phyloP scores from a whole-genome alignment of 2,888 invertebrate species.

The Tyria jacobaeae region DNA sequence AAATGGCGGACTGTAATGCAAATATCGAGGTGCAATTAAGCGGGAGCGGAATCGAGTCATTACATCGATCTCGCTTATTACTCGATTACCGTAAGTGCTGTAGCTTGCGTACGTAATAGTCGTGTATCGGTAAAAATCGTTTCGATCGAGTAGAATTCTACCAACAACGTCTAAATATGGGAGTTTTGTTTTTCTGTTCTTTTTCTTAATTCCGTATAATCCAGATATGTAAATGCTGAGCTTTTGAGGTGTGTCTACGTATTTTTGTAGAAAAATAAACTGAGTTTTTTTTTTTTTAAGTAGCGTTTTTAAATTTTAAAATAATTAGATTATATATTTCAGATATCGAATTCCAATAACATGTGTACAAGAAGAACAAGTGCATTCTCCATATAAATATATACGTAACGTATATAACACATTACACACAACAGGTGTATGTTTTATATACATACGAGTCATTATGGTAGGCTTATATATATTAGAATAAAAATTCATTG shows the following conservation, averaged over 20 bases:
- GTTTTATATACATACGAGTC: too few species aligned
- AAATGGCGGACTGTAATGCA: constrained; percentile 46
- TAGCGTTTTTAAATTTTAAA: too few species aligned
- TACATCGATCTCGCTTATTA: constrained; percentile 56
- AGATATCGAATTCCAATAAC: too few species aligned
- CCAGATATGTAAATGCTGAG: background rate
- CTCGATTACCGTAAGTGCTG: constrained; percentile 53
- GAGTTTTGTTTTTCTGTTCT: background rate
- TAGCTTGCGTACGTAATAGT: constrained; percentile 49
- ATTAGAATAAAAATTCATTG: too few species aligned
- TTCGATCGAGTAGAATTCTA: constrained; percentile 33
- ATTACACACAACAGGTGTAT: too few species aligned
- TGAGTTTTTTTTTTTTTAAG: too few species aligned
- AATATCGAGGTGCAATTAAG: constrained; percentile 50
- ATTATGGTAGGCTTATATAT: too few species aligned
- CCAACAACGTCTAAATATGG: constrained; percentile 30
- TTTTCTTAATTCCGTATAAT: background rate
- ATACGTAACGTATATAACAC: too few species aligned
- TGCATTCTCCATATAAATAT: too few species aligned
- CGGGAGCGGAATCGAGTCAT: constrained; percentile 50
- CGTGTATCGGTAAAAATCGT: constrained; percentile 37
- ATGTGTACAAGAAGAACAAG: too few species aligned
- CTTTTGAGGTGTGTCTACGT: background rate
- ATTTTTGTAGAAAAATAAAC: too few species aligned
- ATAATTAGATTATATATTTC: too few species aligned